Base-by-base conservation (phyloP, 2,797 vertebrate species). In the Phylloscopus collybita region DNA sequence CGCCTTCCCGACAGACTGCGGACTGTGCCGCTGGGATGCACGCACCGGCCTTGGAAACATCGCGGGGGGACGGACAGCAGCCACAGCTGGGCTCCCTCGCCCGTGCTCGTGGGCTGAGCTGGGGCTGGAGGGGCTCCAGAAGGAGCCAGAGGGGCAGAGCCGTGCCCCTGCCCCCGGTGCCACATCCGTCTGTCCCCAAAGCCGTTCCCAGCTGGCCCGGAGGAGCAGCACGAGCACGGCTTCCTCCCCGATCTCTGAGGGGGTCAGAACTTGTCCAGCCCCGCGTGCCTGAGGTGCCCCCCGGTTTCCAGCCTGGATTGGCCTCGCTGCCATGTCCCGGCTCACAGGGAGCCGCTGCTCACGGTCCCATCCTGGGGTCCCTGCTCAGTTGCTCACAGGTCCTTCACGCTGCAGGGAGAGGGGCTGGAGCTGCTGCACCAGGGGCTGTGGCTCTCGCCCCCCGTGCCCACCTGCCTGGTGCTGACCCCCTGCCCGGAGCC, bases 281-380 rank as follows among this genome's bases (percentile, higher is more conserved):
- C 16, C 44, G 13, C 0, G 2, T 64, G 73, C 44, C 44, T 40
- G 65, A 47, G 54, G 14, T 4, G 6, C 21, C 4, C 1, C 51
- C 54, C 22, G 51, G 4, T 57, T 81, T 72, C 23, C 67, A 92
- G 54, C 32, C 53, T 1, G 20, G 22, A 10, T 50, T 44, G 86
- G 14, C 30, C 42, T 29, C 0, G 0, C 25, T 93, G 74, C 47
- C 51, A 15, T 14, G 34, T 56, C 15, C n/a, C 0, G 1, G 64
- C 38, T 83, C 2, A 0, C 5, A 2, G 44, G 19, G 27, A 47
- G 15, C 30, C 22, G 5, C 71, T 0, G 2, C 3, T 1, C 0
- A 0, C 5, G 17, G 38, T 70, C 20, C 38, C 36, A 14, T 54
- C 34, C 49, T 2, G 2, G 22, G 8, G 7, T n/a, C 13, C 15